Conservation (phyloP, 1,140 invertebrate species). For the Drosophila ananassae region DNA sequence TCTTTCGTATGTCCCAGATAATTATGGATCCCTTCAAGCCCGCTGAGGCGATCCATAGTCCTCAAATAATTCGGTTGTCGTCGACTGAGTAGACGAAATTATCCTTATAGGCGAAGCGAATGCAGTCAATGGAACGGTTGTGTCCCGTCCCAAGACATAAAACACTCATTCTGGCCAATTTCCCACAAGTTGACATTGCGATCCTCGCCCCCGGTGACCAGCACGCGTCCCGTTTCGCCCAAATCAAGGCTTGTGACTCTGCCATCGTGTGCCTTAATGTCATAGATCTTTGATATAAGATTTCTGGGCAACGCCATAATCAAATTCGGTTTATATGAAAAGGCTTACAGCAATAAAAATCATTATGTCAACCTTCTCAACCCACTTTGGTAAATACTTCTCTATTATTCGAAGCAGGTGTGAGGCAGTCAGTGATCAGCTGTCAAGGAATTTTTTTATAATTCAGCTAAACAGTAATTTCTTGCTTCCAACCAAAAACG, state of each 20-base stretch:
- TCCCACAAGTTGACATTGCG: conserved; percentile 99
- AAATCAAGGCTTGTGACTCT: conserved; percentile 94
- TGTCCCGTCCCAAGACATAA: conserved; percentile 87
- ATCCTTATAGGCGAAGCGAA: conserved; percentile 96
- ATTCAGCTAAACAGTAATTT: neutral
- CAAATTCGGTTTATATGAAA: conserved; percentile 52
- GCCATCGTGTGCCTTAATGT: conserved; percentile 93
- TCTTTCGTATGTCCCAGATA: conserved; percentile 96
- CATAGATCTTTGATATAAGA: conserved; percentile 83
- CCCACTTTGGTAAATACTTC: conserved; percentile 50
- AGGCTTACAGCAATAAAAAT: conserved; percentile 10
- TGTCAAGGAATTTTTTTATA: conserved; percentile 10
- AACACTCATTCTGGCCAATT: conserved; percentile 96
- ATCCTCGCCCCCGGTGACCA: conserved; percentile 98
- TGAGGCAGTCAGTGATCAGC: conserved; percentile 68
- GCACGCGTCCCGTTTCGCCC: conserved; percentile 94
- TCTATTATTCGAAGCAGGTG: conserved; percentile 69
- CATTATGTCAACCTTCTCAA: neutral
- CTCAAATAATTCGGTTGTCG: conserved; percentile 94
- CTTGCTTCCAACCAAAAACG: conserved; percentile 19
- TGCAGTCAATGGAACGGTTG: conserved; percentile 67
- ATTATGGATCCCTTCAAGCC: conserved; percentile 92
- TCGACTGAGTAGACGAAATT: conserved; percentile 98
- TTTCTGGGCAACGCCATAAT: conserved; percentile 73
- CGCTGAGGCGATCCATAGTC: conserved; percentile 98